A percentile compares a stretch with the other conserved stretches of the same genome.
Conservation (phyloP, 2,888 invertebrate species). For the Adela reaumurella region DNA sequence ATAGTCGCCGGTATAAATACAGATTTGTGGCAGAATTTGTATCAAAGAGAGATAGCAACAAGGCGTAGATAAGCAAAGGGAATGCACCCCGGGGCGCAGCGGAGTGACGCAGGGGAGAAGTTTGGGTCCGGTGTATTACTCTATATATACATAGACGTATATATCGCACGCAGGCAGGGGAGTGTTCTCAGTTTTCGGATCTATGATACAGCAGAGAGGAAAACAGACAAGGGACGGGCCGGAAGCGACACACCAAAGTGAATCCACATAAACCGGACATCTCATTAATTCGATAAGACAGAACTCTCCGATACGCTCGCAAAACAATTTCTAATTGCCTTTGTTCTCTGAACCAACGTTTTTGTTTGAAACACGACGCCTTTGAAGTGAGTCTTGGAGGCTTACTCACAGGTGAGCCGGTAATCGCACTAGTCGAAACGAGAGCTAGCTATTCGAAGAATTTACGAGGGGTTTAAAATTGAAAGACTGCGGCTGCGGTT, state of each 20-base stretch:
- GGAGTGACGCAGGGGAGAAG: neutral
- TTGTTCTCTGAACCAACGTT: neutral
- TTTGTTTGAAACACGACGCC: neutral
- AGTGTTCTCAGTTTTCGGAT: too few species aligned
- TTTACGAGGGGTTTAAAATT: too few species aligned
- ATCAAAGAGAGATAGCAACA: neutral
- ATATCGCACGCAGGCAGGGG: too few species aligned
- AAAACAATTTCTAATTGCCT: neutral
- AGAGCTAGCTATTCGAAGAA: too few species aligned
- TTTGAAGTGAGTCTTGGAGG: neutral
- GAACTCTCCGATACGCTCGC: constrained; percentile 5
- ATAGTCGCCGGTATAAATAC: too few species aligned
- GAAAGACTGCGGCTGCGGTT: too few species aligned
- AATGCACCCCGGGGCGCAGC: neutral
- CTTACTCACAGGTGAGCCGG: neutral
- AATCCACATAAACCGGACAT: constrained; percentile 23
- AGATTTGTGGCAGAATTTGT: neutral
- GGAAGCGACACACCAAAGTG: constrained; percentile 25
- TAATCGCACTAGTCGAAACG: too few species aligned
- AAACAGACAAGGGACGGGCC: constrained; percentile 4
- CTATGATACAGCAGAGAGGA: neutral
- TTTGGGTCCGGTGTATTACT: neutral
- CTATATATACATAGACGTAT: too few species aligned
- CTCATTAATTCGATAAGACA: constrained; percentile 37
- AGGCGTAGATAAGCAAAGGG: neutral